Conservation (phyloP, 2,113 vertebrate species). For the Sigmodon hispidus region DNA sequence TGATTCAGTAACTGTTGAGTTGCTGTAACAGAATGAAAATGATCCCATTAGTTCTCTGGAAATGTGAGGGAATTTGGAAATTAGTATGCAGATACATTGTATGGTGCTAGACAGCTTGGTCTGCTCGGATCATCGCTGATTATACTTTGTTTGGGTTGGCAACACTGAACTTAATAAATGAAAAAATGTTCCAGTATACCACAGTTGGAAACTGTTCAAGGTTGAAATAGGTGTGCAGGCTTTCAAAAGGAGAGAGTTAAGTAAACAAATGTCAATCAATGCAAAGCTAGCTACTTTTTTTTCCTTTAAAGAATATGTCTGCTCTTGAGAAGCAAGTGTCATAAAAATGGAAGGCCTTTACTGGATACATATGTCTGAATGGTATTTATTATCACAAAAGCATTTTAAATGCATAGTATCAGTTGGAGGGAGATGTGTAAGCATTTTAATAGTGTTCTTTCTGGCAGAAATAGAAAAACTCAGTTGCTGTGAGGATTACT, state of each 20-base stretch:
- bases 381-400: constrained; percentile 86
- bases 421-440: constrained; percentile 77
- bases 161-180: constrained; percentile 92
- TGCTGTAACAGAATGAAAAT: constrained; percentile 99
- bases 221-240: constrained; percentile 92
- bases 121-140: constrained; percentile 92
- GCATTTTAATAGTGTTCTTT: constrained; percentile 68
- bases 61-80: constrained; percentile 93
- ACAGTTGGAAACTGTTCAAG: constrained; percentile 93
- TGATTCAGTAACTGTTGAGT: constrained; percentile 99
- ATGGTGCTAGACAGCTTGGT: constrained; percentile 90
- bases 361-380: constrained; percentile 84
- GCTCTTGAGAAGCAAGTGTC: constrained; percentile 88
- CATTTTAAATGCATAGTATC: constrained; percentile 83
- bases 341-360: constrained; percentile 85
- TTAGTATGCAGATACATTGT: constrained; percentile 93
- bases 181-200: constrained; percentile 91
- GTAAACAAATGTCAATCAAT: constrained; percentile 92
- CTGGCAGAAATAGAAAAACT: constrained; percentile 63
- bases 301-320: constrained; percentile 84
- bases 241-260: constrained; percentile 91
- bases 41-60: constrained; percentile 98
- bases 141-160: constrained; percentile 93
- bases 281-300: constrained; percentile 84
- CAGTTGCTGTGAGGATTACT: constrained; percentile 70